These are phyloP conservation scores for Pseudolaguvia tuberculata DNA, from an alignment of 2,113 vertebrate genomes.

Conservation along the genomic window DNA sequence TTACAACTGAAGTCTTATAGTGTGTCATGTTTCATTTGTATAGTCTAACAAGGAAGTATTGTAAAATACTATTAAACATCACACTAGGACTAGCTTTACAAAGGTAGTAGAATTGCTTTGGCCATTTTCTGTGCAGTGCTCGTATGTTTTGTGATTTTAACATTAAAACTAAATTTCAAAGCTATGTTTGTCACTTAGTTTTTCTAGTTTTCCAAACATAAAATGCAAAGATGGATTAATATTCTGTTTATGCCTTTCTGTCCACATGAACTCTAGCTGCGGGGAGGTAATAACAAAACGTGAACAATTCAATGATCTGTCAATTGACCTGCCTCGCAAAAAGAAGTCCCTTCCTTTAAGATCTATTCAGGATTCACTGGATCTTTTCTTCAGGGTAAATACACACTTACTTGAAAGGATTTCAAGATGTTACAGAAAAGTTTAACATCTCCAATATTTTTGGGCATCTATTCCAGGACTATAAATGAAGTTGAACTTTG, in stretches of 20 bases:
- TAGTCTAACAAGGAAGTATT: too few relatives aligned
- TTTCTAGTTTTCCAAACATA: background rate
- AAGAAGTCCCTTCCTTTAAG: slow-evolving; percentile 85
- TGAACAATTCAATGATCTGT: slow-evolving; percentile 96
- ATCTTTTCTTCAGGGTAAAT: slow-evolving; percentile 91
- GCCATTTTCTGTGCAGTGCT: background rate
- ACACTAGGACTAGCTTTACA: too few relatives aligned
- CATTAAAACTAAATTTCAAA: background rate
- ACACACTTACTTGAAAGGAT: background rate
- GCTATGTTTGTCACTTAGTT: background rate
- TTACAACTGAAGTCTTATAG: too few relatives aligned
- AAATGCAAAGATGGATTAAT: background rate
- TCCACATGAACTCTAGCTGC: slow-evolving; percentile 69
- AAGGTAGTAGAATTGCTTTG: background rate
- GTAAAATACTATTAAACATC: too few relatives aligned
- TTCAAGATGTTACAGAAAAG: background rate
- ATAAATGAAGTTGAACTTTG: too few relatives aligned
- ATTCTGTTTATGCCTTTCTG: background rate
- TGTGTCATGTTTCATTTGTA: too few relatives aligned
- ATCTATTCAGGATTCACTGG: slow-evolving; percentile 94
- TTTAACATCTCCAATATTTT: background rate
- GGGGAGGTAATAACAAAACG: slow-evolving; percentile 90
- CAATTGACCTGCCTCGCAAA: slow-evolving; percentile 91
- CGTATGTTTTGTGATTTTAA: background rate
- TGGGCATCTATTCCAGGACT: background rate